phyloP scores from a whole-genome alignment of 1,140 invertebrate species.

The Colletes gigas region DNA sequence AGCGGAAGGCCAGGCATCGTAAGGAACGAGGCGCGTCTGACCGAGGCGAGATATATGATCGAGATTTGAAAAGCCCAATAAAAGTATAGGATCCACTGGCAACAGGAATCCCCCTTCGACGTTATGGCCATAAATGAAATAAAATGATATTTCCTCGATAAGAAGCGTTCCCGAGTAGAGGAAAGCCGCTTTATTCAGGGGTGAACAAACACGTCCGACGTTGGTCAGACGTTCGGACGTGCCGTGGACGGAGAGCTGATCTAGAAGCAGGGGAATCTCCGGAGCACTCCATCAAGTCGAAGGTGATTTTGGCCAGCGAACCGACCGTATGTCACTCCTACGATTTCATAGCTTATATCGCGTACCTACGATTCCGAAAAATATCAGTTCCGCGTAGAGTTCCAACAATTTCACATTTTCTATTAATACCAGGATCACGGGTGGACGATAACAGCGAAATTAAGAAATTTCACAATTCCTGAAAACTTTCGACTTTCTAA shows the following conservation, averaged over 20 bases:
- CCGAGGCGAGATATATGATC: constrained; percentile 56
- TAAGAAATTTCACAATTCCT: no score
- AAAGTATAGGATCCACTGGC: constrained; percentile 54
- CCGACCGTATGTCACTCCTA: constrained; percentile 76
- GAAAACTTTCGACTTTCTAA: not conserved
- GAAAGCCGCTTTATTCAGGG: constrained; percentile 78
- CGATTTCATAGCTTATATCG: constrained; percentile 57
- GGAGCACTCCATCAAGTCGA: constrained; percentile 76
- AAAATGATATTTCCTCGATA: constrained; percentile 81
- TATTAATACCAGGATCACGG: not conserved
- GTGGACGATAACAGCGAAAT: no score
- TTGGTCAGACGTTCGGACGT: constrained; percentile 62
- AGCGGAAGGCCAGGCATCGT: not conserved
- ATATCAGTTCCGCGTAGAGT: constrained; percentile 46
- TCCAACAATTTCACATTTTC: not conserved
- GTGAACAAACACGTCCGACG: constrained; percentile 68
- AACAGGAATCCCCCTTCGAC: constrained; percentile 52
- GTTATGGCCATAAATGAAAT: constrained; percentile 80
- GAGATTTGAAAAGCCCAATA: constrained; percentile 64
- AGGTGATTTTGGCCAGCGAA: constrained; percentile 75
- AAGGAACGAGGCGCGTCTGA: not conserved
- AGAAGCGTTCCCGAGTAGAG: constrained; percentile 68
- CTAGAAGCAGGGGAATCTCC: constrained; percentile 65
- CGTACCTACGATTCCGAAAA: constrained; percentile 8
- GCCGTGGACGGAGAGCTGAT: constrained; percentile 41